These are phyloP conservation scores for Philereme vetulata DNA, from an alignment of 2,888 invertebrate species.

Conservation along the genomic window DNA sequence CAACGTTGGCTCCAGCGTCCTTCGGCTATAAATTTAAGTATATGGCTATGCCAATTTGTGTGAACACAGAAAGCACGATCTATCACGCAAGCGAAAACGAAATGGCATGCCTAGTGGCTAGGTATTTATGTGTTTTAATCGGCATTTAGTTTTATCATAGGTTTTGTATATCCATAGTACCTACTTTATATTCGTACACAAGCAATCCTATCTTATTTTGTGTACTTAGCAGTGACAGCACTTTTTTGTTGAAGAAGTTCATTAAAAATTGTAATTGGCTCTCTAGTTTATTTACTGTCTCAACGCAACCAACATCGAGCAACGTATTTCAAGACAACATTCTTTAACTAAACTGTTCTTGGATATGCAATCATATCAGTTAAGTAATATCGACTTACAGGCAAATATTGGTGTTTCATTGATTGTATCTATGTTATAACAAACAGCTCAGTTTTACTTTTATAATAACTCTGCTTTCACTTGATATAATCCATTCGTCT, in stretches of 20 bases:
- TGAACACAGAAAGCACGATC: slow-evolving; percentile 20
- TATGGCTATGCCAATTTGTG: slow-evolving; percentile 11
- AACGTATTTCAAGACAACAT: not conserved
- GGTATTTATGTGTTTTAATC: not conserved
- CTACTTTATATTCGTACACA: too few species aligned
- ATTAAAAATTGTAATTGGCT: too few species aligned
- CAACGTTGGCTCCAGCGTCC: slow-evolving; percentile 17
- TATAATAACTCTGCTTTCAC: slow-evolving; percentile 47
- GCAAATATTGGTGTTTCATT: slow-evolving; percentile 35
- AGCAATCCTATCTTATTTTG: too few species aligned
- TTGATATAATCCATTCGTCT: slow-evolving; percentile 47
- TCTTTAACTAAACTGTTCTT: not conserved
- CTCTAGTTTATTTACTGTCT: too few species aligned
- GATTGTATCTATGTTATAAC: slow-evolving; percentile 42
- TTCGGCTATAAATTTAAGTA: slow-evolving; percentile 17
- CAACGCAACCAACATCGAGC: not conserved
- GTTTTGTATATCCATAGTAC: not conserved
- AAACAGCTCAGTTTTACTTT: slow-evolving; percentile 37
- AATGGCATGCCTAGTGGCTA: slow-evolving; percentile 10
- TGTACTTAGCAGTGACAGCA: too few species aligned
- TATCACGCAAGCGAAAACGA: slow-evolving; percentile 22
- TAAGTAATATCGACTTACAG: slow-evolving; percentile 12
- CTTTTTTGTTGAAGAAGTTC: too few species aligned
- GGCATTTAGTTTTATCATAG: slow-evolving; percentile 7
- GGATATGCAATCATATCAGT: not conserved